Percentiles rank a stretch among this genome's conserved stretches.
These are phyloP conservation scores for Macropus fuliginosus DNA, from an alignment of 2,797 vertebrate genomes.

Conservation along the genomic window DNA sequence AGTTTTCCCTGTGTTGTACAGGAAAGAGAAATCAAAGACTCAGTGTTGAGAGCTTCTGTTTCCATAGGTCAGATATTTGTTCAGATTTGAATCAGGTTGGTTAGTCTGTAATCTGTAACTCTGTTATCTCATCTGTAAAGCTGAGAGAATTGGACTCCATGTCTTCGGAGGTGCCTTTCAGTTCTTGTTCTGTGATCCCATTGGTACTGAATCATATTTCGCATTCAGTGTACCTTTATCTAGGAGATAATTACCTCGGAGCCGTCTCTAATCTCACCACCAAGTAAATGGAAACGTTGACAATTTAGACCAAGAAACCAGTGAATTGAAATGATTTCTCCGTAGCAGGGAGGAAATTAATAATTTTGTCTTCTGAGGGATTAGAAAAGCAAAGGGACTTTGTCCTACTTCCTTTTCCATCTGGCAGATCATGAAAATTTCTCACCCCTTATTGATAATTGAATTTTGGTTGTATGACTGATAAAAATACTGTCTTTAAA, in stretches of 20 bases:
- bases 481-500: neutral
- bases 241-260: neutral
- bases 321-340: neutral
- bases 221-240: neutral
- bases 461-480: neutral
- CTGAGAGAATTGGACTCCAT: neutral
- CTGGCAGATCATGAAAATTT: neutral
- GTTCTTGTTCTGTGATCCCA: neutral
- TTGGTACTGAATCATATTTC: neutral
- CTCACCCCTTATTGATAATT: neutral
- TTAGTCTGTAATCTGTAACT: conserved; percentile 12
- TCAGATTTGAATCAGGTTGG: neutral
- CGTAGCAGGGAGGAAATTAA: neutral
- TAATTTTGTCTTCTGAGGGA: neutral
- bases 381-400: neutral
- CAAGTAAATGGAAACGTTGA: neutral
- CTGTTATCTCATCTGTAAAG: neutral
- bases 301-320: neutral
- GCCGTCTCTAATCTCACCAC: neutral
- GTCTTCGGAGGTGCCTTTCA: neutral
- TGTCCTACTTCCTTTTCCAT: neutral
- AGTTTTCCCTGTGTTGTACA: conserved; percentile 1
- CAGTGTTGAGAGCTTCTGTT: neutral
- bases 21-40: conserved; percentile 10
- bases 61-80: conserved; percentile 7